Percentiles rank a stretch among this genome's conserved stretches.
Conservation (phyloP, 2,113 vertebrate species). For the Coturnix japonica region DNA sequence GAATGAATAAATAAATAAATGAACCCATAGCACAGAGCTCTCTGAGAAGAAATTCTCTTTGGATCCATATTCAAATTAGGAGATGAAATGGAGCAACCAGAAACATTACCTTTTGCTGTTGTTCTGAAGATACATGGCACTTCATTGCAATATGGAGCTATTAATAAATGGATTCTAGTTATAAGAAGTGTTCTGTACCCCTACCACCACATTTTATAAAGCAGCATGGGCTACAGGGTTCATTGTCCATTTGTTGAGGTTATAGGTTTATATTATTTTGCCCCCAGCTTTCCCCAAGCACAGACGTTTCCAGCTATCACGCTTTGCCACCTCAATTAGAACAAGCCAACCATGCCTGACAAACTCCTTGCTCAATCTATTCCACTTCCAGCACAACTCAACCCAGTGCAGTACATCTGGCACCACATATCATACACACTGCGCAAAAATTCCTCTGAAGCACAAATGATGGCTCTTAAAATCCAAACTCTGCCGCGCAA, state of each 20-base stretch:
- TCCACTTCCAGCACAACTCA: background rate
- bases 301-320: background rate
- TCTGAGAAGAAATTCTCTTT: background rate
- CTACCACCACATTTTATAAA: background rate
- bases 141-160: background rate
- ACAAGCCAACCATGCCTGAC: background rate
- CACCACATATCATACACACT: background rate
- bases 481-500: constrained; percentile 46
- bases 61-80: background rate
- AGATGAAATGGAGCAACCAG: background rate
- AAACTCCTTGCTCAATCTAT: background rate
- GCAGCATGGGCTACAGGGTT: background rate
- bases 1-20: too few relatives aligned
- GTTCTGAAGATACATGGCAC: constrained; percentile 11
- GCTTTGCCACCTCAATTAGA: background rate
- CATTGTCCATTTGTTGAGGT: background rate
- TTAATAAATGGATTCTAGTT: background rate
- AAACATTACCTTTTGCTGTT: background rate
- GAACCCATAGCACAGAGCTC: background rate
- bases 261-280: background rate
- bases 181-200: background rate
- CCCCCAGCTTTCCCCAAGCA: background rate
- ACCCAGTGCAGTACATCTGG: background rate
- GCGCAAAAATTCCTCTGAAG: background rate
- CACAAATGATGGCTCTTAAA: constrained; percentile 37